These are phyloP conservation scores for Polymixis lichenea DNA, from an alignment of 2,888 invertebrate species.

Conservation along the genomic window DNA sequence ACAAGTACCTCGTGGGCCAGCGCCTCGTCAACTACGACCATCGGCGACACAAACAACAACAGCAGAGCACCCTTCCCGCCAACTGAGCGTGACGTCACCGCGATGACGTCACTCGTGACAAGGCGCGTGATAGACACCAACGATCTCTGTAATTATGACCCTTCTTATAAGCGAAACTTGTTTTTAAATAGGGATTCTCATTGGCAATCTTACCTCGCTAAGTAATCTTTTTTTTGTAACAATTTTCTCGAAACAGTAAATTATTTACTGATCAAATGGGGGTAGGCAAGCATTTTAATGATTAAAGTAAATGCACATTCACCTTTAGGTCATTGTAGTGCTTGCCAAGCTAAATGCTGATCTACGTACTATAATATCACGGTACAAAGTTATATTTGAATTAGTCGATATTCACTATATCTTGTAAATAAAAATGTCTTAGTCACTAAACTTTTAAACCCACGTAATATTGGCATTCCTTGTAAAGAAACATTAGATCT, in stretches of 20 bases:
- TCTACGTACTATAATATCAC: slow-evolving; percentile 43
- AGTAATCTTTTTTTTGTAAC: slow-evolving; percentile 51
- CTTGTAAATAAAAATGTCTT: slow-evolving; percentile 69
- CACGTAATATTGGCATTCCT: slow-evolving; percentile 66
- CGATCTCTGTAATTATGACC: slow-evolving; percentile 62
- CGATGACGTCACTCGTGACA: slow-evolving; percentile 55
- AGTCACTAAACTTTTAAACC: slow-evolving; percentile 62
- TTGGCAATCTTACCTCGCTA: slow-evolving; percentile 55
- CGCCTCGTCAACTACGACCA: slow-evolving; percentile 99
- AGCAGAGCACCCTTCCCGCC: slow-evolving; percentile 73
- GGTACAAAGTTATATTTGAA: slow-evolving; percentile 58
- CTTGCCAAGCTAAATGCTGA: slow-evolving; percentile 50
- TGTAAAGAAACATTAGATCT: slow-evolving; percentile 64
- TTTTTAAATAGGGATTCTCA: slow-evolving; percentile 53
- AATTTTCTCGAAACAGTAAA: slow-evolving; percentile 40
- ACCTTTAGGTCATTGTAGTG: slow-evolving; percentile 34
- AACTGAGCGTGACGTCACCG: slow-evolving; percentile 73
- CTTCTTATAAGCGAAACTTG: slow-evolving; percentile 67
- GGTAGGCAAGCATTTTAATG: slow-evolving; percentile 52
- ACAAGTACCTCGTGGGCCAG: slow-evolving; percentile 99
- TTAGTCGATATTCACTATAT: slow-evolving; percentile 59
- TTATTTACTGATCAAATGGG: slow-evolving; percentile 28
- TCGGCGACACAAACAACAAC: slow-evolving; percentile 91
- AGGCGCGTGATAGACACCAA: slow-evolving; percentile 54
- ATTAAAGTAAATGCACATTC: slow-evolving; percentile 19